These are phyloP conservation scores for Sceliomorpha sp. DNA, from an alignment of 2,888 invertebrate species.

Conservation along the genomic window DNA sequence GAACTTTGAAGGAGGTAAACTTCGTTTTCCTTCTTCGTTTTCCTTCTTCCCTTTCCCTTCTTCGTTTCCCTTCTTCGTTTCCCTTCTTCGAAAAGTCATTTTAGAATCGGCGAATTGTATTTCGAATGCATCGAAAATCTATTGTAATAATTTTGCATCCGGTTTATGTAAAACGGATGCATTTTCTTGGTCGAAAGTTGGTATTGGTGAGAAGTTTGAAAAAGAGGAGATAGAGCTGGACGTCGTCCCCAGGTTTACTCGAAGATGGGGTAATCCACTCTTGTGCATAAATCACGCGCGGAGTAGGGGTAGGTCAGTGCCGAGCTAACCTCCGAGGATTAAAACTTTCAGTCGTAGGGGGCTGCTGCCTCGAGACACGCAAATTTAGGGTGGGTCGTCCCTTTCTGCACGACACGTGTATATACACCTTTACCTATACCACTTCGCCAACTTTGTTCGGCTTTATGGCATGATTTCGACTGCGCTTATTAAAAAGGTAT, in stretches of 20 bases:
- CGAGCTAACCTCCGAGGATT: slow-evolving; percentile 69
- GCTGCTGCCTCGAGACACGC: slow-evolving; percentile 72
- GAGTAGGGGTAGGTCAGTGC: slow-evolving; percentile 76
- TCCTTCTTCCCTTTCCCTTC: too few relatives aligned
- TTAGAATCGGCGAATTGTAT: too few relatives aligned
- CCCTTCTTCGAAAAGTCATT: too few relatives aligned
- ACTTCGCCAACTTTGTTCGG: slow-evolving; percentile 36
- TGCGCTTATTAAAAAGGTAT: slow-evolving; percentile 27
- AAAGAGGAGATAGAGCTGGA: slow-evolving; percentile 50
- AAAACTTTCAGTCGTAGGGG: slow-evolving; percentile 71
- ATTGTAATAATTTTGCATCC: not conserved
- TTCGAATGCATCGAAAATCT: not conserved
- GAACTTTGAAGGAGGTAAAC: too few relatives aligned
- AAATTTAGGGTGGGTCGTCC: slow-evolving; percentile 75
- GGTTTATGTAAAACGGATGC: not conserved
- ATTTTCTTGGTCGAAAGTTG: slow-evolving; percentile 16
- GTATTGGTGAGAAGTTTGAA: slow-evolving; percentile 39
- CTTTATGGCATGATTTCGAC: slow-evolving; percentile 38
- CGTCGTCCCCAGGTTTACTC: slow-evolving; percentile 62
- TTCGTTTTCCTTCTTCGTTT: not conserved
- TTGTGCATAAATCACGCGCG: slow-evolving; percentile 75
- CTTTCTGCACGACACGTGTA: slow-evolving; percentile 46
- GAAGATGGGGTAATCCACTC: slow-evolving; percentile 59
- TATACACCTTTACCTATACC: slow-evolving; percentile 32
- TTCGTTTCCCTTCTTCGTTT: too few relatives aligned